Evolutionary conservation across 2,797 vertebrate genomes (phyloP).

Genomic region (Champsocephalus esox): DNA sequence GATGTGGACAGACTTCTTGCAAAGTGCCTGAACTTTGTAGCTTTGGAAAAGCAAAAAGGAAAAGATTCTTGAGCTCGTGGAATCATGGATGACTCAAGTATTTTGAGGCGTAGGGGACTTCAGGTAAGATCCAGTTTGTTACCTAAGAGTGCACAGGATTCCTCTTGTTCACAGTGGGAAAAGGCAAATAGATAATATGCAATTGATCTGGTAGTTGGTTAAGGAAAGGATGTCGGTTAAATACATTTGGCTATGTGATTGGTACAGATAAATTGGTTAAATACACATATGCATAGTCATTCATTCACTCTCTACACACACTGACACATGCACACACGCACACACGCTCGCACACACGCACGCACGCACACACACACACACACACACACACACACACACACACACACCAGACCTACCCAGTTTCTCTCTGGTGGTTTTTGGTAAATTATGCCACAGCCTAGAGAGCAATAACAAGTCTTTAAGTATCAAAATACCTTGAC

Average conservation of each 20-base stretch:
- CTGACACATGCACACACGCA: background rate
- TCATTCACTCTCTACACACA: background rate
- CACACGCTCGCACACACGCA: background rate
- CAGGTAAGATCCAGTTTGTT: slow-evolving; percentile 62
- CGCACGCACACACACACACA: no score
- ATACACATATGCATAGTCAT: background rate
- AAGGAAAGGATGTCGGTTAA: background rate
- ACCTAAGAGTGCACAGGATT: background rate
- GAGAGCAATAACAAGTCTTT: background rate
- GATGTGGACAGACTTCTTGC: background rate
- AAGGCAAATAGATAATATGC: background rate
- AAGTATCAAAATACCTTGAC: background rate
- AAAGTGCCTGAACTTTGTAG: slow-evolving; percentile 64
- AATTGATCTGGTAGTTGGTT: background rate
- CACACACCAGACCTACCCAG: slow-evolving; percentile 1
- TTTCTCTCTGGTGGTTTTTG: slow-evolving; percentile 17
- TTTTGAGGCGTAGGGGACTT: slow-evolving; percentile 73
- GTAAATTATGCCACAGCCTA: slow-evolving; percentile 20
- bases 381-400: background rate
- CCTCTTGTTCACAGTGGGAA: slow-evolving; percentile 16
- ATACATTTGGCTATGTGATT: background rate
- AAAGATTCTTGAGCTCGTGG: background rate
- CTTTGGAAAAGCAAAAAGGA: slow-evolving; percentile 31
- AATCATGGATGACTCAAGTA: slow-evolving; percentile 78
- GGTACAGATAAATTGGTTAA: slow-evolving; percentile 2